phyloP scores from a whole-genome alignment of 2,113 vertebrate species.

The Cynoglossus semilaevis region DNA sequence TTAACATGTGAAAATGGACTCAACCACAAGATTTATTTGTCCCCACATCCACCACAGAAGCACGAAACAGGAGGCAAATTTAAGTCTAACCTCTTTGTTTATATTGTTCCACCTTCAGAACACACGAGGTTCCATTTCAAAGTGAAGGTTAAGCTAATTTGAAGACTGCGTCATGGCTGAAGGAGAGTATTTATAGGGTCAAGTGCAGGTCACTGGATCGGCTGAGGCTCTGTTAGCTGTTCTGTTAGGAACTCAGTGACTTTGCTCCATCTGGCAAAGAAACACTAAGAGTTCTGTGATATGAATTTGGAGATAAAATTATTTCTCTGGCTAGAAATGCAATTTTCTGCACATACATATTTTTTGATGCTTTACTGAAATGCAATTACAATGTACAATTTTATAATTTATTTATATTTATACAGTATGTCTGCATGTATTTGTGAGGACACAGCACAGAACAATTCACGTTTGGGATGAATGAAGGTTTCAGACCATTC shows the following conservation, averaged over 20 bases:
- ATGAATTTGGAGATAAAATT: no score
- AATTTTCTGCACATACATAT: no score
- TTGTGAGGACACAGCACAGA: conserved; percentile 23
- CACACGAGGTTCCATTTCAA: background rate
- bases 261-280: no score
- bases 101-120: conserved; percentile 1
- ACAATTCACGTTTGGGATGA: conserved; percentile 7
- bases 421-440: no score
- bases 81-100: conserved; percentile 20
- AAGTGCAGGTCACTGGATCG: background rate
- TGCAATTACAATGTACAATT: no score
- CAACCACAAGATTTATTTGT: conserved; percentile 38
- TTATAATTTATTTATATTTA: no score
- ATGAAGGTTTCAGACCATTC: conserved; percentile 13
- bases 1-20: conserved; percentile 26
- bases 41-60: conserved; percentile 31
- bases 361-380: no score
- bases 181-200: conserved; percentile 9
- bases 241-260: no score
- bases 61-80: conserved; percentile 28
- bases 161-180: conserved; percentile 5
- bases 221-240: background rate
- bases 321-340: no score
- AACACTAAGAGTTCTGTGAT: no score
- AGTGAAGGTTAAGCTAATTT: conserved; percentile 1